Percentiles rank a stretch among this genome's conserved stretches.
Evolutionary conservation across 2,888 invertebrate species (phyloP).

Genomic region (Melieria crassipennis): DNA sequence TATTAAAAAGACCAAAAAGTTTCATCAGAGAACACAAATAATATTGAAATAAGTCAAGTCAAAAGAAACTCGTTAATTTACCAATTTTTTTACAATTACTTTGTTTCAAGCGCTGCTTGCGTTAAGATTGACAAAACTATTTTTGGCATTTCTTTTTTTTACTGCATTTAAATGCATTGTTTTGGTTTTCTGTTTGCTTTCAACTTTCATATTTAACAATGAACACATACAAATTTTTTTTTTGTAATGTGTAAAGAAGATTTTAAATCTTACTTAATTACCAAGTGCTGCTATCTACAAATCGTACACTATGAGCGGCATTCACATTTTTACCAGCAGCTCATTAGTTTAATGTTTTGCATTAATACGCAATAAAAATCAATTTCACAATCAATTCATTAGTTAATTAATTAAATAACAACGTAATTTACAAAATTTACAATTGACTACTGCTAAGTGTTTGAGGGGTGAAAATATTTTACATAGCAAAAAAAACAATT

Average conservation of each 20-base stretch:
- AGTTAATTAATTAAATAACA: slow-evolving; percentile 2
- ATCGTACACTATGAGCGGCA: too few species aligned
- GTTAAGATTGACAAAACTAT: background rate
- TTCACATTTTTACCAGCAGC: too few species aligned
- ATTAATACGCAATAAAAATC: background rate
- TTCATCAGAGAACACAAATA: too few species aligned
- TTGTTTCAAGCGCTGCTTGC: background rate
- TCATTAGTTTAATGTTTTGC: background rate
- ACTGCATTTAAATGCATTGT: background rate
- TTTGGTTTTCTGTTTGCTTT: too few species aligned
- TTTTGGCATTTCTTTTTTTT: background rate
- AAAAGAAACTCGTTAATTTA: slow-evolving; percentile 5
- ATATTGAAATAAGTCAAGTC: too few species aligned
- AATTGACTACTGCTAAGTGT: background rate
- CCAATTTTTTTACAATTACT: background rate
- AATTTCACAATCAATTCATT: background rate
- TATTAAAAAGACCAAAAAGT: too few species aligned
- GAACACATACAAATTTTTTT: too few species aligned
- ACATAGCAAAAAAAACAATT: background rate
- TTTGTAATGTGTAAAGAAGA: too few species aligned
- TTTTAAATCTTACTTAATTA: background rate
- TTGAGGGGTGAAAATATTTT: background rate
- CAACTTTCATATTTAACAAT: too few species aligned
- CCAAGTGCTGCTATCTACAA: background rate
- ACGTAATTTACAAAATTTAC: slow-evolving; percentile 1